These are phyloP conservation scores for Lophochroa leadbeateri DNA, from an alignment of 2,113 vertebrate species.

Conservation along the genomic window DNA sequence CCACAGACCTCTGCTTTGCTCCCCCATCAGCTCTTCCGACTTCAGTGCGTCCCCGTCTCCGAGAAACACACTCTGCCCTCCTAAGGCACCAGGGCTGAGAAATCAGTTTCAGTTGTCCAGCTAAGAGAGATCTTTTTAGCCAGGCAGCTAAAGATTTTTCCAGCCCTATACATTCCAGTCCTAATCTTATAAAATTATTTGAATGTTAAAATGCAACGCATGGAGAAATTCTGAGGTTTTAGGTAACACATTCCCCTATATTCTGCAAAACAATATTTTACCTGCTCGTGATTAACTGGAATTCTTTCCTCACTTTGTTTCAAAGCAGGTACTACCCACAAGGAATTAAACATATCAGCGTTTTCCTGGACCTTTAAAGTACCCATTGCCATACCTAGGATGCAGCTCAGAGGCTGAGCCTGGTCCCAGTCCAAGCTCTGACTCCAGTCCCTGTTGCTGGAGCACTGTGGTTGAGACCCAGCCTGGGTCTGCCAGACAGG, in stretches of 20 bases:
- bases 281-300: neutral
- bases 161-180: neutral
- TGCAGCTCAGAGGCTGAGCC: neutral
- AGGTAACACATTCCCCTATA: too few species aligned
- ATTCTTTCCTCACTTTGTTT: neutral
- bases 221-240: neutral
- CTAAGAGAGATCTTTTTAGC: neutral
- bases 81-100: rapidly evolving
- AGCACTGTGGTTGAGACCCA: neutral
- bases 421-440: rapidly evolving
- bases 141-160: neutral
- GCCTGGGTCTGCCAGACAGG: neutral
- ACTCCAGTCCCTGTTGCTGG: rapidly evolving
- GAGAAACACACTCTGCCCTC: neutral
- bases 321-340: neutral
- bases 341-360: neutral
- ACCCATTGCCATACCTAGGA: neutral
- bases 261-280: neutral
- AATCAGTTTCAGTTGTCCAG: rapidly evolving
- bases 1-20: neutral
- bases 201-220: neutral
- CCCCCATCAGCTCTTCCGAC: neutral
- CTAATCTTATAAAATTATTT: neutral
- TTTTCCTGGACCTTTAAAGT: neutral
- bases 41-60: rapidly evolving